These are phyloP conservation scores for human (Homo sapiens) DNA, from an alignment of 2,113 vertebrate species.

Conservation along the genomic window GRCh38 chrX:144542001-144542500, in stretches of 20 bases:
- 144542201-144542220: neutral
- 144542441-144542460: neutral
- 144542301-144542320: neutral
- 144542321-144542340: neutral
- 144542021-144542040: neutral
- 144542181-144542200: neutral
- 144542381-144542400: neutral
- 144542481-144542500: neutral
- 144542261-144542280: neutral
- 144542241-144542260: neutral
- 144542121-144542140: neutral
- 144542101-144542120: neutral
- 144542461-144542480: neutral
- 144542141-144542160: neutral
- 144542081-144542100: neutral
- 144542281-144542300: neutral
- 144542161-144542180: neutral
- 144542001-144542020: neutral
- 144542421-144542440: neutral
- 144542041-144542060: neutral
- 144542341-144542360: neutral
- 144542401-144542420: neutral
- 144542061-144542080: neutral
- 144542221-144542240: neutral
- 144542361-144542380: neutral